phyloP scores from a whole-genome alignment of 2,797 vertebrate genomes.

The Platyrinchus mystaceus region DNA sequence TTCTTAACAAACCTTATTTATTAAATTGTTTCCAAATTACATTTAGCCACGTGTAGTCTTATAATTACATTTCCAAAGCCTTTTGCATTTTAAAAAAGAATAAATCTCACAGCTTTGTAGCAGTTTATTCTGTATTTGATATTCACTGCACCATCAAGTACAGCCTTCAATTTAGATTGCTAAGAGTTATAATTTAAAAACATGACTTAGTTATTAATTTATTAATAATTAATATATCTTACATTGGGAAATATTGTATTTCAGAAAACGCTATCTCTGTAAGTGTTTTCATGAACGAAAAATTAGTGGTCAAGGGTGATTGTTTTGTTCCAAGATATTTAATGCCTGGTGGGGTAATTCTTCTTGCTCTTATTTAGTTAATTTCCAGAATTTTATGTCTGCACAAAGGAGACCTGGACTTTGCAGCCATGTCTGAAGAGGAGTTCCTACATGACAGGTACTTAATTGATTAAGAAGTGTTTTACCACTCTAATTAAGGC shows the following conservation, averaged over 20 bases:
- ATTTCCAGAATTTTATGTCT: neutral
- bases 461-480: neutral
- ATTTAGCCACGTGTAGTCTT: neutral
- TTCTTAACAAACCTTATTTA: neutral
- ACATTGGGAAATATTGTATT: neutral
- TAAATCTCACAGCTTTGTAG: neutral
- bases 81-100: neutral
- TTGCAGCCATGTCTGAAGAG: neutral
- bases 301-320: neutral
- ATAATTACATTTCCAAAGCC: neutral
- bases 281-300: neutral
- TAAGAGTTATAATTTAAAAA: neutral
- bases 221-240: conserved; percentile 2
- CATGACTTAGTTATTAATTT: conserved; percentile 15
- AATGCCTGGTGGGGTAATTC: neutral
- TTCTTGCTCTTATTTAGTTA: neutral
- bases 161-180: neutral
- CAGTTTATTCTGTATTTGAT: neutral
- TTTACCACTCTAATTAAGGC: neutral
- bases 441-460: neutral
- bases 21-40: neutral
- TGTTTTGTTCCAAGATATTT: neutral
- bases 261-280: neutral
- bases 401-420: neutral
- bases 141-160: neutral